Conservation (phyloP, 2,113 vertebrate species). For the Pardalotus punctatus region DNA sequence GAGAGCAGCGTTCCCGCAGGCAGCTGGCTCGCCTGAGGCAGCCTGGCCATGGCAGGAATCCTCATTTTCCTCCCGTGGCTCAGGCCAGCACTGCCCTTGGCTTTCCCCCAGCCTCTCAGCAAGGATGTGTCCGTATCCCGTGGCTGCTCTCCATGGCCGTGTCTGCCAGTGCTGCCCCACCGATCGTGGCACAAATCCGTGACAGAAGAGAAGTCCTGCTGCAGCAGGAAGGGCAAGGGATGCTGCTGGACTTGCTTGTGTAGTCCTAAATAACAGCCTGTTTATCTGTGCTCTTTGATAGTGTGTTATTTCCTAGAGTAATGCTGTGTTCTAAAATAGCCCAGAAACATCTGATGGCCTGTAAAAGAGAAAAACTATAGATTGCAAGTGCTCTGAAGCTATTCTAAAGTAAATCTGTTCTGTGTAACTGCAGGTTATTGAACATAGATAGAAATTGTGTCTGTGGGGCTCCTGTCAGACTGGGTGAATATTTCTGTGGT, state of each 20-base stretch:
- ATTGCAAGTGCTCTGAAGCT: not conserved
- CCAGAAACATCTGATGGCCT: not conserved
- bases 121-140: accelerated
- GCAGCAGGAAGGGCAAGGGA: not conserved
- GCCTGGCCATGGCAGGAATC: not conserved
- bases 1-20: not conserved
- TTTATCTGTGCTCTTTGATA: not conserved
- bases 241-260: not conserved
- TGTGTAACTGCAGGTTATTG: not conserved
- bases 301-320: not conserved
- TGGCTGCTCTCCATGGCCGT: not conserved
- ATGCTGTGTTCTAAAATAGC: not conserved
- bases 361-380: not conserved
- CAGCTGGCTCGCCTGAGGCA: not conserved
- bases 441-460: not conserved
- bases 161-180: accelerated
- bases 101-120: not conserved
- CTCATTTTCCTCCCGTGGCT: not conserved
- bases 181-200: not conserved
- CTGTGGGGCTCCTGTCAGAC: not conserved
- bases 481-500: not conserved
- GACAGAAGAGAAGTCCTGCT: not conserved
- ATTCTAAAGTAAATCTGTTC: not conserved
- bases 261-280: not conserved
- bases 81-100: not conserved